A percentile compares a stretch with the other conserved stretches of the same genome.
Conservation (phyloP, 2,888 invertebrate genomes). For the Trissolcus japonicus region DNA sequence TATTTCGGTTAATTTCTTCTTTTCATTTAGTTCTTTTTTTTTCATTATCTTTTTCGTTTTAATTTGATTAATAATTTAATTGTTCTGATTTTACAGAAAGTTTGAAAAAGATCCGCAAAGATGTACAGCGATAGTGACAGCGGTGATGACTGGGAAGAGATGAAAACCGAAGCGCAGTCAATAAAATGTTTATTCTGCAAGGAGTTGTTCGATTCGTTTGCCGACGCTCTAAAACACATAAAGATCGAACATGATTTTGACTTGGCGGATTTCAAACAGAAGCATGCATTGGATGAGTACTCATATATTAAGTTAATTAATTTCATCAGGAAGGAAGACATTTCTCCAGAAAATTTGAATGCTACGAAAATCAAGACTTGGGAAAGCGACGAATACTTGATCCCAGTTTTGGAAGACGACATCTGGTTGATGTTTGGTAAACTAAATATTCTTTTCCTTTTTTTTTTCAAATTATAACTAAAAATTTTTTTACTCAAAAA, state of each 20-base stretch:
- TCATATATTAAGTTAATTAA: slow-evolving; percentile 89
- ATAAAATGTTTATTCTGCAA: slow-evolving; percentile 86
- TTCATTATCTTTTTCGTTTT: not conserved
- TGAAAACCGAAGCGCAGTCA: slow-evolving; percentile 76
- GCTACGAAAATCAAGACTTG: slow-evolving; percentile 79
- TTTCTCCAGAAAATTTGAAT: slow-evolving; percentile 79
- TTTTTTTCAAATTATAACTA: too few species aligned
- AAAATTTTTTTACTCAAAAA: not conserved
- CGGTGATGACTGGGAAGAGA: slow-evolving; percentile 79
- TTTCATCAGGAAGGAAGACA: slow-evolving; percentile 83
- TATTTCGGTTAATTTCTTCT: too few species aligned
- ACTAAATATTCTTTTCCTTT: not conserved
- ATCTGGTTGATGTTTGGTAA: slow-evolving; percentile 90
- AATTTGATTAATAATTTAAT: slow-evolving; percentile 9
- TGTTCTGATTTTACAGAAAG: slow-evolving; percentile 8
- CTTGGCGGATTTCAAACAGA: slow-evolving; percentile 81
- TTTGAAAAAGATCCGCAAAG: not conserved
- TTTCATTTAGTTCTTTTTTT: too few species aligned
- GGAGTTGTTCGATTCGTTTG: slow-evolving; percentile 79
- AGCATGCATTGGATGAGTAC: slow-evolving; percentile 88
- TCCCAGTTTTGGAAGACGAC: slow-evolving; percentile 84
- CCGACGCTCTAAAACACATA: slow-evolving; percentile 83
- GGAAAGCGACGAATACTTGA: slow-evolving; percentile 87
- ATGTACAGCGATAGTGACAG: slow-evolving; percentile 68
- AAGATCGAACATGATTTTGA: slow-evolving; percentile 82